Evolutionary conservation across 2,888 invertebrate genomes (phyloP), one percentile per base, ranked within the genome.

Genomic region (Ormyrus rosae): DNA sequence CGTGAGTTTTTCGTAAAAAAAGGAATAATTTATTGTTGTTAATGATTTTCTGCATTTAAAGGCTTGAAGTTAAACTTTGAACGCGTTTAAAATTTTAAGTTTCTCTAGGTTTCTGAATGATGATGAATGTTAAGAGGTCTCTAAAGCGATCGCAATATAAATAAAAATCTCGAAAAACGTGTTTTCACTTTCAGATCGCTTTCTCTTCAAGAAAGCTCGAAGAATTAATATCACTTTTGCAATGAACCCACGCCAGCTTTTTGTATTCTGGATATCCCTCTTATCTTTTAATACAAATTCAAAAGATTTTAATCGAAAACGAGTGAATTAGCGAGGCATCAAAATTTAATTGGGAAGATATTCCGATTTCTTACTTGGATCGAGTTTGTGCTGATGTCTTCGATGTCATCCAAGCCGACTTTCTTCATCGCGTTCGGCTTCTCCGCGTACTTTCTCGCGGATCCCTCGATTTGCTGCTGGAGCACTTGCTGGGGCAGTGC

Each of bases 371-470:
- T 87, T 86, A 92, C 92, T 86, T 94, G 94, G 86, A 96, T 95
- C 84, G 95, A 95, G 91, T 96, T 97, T 83, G 94, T 95, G 89
- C 94, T 94, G 83, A 96, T 93, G 85, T 96, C 96, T 85, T 96
- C 96, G 83, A 96, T 91, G 88, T 96, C 96, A 86, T 96, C 96
- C 53, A 95, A 90, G 3, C 95, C 95, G 5, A 96, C 96, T 91
- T 97, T 97, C 92, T 97, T 97, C 87, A 96, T 93, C 13, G 96
- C 95, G 89, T 97, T 97, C 11, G 97, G 95, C 90, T 97, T 97
- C 89, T 96, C 96, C 0, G 96, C 96, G 90, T 95, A 97, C 92
- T 97, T 97, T 83, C 97, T 92, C 81, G 94, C 94, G 85, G 92
- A 94, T 89, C 85, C 92, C 88, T 88, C 92, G 82, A 91, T 92